These are phyloP conservation scores for Peromyscus polionotus DNA, from an alignment of 2,113 vertebrate species.

Conservation along the genomic window DNA sequence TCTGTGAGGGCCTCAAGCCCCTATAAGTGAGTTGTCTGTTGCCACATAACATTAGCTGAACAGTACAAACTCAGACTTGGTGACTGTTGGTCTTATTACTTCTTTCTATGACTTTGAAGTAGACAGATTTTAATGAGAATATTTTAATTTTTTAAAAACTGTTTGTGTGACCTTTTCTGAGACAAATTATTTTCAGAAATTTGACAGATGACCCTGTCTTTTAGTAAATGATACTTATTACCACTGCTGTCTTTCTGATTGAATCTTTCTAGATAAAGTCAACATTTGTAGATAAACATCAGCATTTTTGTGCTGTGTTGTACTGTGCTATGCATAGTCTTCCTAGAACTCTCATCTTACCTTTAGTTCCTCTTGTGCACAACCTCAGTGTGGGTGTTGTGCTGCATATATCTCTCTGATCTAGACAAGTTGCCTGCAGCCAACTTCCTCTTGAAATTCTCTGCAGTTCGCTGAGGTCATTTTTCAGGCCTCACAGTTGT, in stretches of 20 bases:
- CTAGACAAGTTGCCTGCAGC: background rate
- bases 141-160: background rate
- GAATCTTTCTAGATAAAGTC: background rate
- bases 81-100: background rate
- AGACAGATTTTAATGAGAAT: background rate
- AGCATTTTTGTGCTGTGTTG: background rate
- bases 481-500: constrained; percentile 66
- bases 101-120: background rate
- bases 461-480: constrained; percentile 54
- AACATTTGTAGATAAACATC: background rate
- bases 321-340: background rate
- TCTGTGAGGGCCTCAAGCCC: background rate
- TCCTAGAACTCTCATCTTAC: background rate
- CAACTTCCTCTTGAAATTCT: constrained; percentile 60
- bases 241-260: background rate
- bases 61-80: background rate
- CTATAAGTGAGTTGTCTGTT: background rate
- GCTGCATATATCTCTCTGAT: constrained; percentile 20
- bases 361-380: background rate
- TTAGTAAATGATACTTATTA: background rate
- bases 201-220: background rate
- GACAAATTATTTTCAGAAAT: background rate
- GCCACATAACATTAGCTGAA: background rate
- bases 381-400: background rate
- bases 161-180: constrained; percentile 20